Base-by-base conservation (phyloP, 2,888 invertebrate genomes). In the Drosophila mercatorum region DNA sequence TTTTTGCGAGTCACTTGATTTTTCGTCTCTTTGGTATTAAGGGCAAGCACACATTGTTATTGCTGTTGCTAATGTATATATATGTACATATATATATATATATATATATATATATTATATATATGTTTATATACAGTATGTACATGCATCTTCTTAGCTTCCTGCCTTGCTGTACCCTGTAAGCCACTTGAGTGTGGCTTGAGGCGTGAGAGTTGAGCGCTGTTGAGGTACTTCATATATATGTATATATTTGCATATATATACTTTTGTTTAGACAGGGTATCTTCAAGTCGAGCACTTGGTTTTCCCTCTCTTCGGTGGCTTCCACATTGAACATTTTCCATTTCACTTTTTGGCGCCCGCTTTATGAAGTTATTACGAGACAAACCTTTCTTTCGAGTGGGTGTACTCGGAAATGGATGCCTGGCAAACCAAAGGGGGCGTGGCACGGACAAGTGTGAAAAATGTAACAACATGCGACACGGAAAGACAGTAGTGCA, bases 361-460 rank as follows among this genome's bases (percentile, higher is more conserved):
- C 63, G 78, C 57, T 72, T 86, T 78, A 83, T 89, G 51, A 87
- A 83, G 84, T 89, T 89, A 83, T 83, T 89, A 89, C 63, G 56
- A 66, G 72, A 63, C 78, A 67, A 14, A 17, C 34, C 61, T 51
- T 38, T 8, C 55, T 51, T 38, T 8, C 55, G 41, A 43, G 56
- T 43, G 56, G 56, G 56, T 56, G 56, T 56, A 56, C 41, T 56
- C 56, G 56, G 56, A 56, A 56, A 43, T 43, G 89, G 86, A 86
- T 46, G 44, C 12, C 10, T 17, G 41, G 36, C 22, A 22, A 11
- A 12, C 10, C 4, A 22, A 51, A 28, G 22, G 34, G 55, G 70
- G 81, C 74, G 85, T 81, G 70, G 28, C 72, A 31, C 1, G 22
- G 66, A 17, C 78, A 73, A 81, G 83, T 89, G 83, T 89, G 87